These are phyloP conservation scores for Amphilophus citrinellus DNA, from an alignment of 2,113 vertebrate species.

Conservation along the genomic window DNA sequence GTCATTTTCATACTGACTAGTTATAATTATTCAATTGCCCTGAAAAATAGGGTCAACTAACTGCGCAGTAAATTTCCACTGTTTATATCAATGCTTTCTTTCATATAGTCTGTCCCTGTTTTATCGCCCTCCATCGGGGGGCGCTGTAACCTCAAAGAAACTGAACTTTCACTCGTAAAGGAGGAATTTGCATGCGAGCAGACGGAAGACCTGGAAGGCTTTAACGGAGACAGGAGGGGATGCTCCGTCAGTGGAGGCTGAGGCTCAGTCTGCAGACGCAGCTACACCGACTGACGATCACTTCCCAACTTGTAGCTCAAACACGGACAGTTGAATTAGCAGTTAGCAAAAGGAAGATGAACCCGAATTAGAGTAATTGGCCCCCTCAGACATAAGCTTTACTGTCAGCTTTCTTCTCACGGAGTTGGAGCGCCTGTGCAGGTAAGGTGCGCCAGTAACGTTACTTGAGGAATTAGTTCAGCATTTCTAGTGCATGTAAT, in stretches of 20 bases:
- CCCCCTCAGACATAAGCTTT: background rate
- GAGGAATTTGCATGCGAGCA: slow-evolving; percentile 34
- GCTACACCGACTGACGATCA: background rate
- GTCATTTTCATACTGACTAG: slow-evolving; percentile 15
- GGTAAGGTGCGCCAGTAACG: slow-evolving; percentile 32
- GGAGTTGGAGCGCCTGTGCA: slow-evolving; percentile 39
- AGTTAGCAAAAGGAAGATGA: background rate
- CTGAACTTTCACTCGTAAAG: background rate
- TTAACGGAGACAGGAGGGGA: background rate
- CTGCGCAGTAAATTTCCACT: background rate
- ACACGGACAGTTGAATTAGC: background rate
- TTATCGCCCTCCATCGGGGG: slow-evolving; percentile 37
- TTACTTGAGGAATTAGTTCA: background rate
- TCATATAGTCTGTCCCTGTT: background rate
- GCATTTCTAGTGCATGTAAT: background rate
- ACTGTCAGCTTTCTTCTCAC: background rate
- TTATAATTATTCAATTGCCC: background rate
- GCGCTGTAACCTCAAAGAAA: slow-evolving; percentile 42
- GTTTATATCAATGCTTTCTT: background rate
- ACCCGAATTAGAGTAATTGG: background rate
- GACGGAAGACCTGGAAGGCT: slow-evolving; percentile 30
- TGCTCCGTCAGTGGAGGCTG: slow-evolving; percentile 43
- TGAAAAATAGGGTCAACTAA: background rate
- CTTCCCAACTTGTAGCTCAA: slow-evolving; percentile 21
- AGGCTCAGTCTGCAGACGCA: slow-evolving; percentile 5